phyloP scores from a whole-genome alignment of 2,797 vertebrate genomes.

The Macropus fuliginosus region DNA sequence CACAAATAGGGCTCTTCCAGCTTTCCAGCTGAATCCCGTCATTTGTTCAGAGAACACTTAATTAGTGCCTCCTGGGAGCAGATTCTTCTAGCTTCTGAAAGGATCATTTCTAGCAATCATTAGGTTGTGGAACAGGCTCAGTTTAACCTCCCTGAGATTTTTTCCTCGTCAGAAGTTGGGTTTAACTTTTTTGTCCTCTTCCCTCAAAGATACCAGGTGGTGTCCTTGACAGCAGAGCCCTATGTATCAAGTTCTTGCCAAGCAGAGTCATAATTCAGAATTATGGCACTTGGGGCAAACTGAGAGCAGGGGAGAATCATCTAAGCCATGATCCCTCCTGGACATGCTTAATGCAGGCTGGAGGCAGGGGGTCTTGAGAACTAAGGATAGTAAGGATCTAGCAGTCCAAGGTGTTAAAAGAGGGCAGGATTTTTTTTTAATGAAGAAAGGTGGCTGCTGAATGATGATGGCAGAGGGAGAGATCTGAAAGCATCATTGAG shows the following conservation, averaged over 20 bases:
- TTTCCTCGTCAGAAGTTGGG: neutral
- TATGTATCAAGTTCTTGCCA: neutral
- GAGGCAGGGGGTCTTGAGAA: neutral
- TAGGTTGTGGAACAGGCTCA: neutral
- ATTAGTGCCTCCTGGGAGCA: neutral
- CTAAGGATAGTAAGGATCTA: neutral
- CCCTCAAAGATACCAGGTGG: neutral
- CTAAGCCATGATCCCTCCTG: neutral
- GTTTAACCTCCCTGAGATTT: neutral
- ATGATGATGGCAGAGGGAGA: neutral
- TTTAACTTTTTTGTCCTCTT: neutral
- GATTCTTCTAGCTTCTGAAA: neutral
- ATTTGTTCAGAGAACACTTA: neutral
- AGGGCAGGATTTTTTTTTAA: neutral
- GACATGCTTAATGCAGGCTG: neutral
- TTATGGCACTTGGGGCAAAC: neutral
- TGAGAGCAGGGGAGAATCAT: neutral
- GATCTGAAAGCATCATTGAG: neutral
- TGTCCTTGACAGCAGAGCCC: neutral
- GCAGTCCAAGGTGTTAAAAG: neutral
- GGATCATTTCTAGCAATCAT: neutral
- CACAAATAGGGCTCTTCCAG: neutral
- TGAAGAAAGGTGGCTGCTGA: neutral
- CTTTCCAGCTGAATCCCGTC: neutral
- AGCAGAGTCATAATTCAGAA: neutral